Conservation (phyloP, 2,797 vertebrate species). For the Erethizon dorsatum region DNA sequence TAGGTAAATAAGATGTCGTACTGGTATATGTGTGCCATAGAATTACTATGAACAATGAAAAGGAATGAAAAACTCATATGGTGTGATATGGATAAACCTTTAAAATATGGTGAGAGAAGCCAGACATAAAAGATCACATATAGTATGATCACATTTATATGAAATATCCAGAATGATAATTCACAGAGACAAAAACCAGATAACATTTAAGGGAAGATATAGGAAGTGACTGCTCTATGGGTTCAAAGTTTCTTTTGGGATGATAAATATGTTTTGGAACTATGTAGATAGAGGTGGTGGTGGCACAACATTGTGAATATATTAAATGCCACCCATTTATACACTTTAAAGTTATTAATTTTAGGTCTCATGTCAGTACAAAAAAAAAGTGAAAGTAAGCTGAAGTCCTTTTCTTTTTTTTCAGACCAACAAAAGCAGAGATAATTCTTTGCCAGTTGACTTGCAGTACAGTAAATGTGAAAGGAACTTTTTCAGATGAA, state of each 20-base stretch:
- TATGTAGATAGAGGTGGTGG: neutral
- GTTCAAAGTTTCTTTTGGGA: neutral
- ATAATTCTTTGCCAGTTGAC: conserved; percentile 22
- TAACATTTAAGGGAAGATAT: neutral
- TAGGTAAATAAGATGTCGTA: neutral
- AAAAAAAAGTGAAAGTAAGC: neutral
- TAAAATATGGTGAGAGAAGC: neutral
- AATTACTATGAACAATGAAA: neutral
- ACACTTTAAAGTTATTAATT: neutral
- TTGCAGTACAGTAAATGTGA: neutral
- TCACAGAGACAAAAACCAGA: neutral
- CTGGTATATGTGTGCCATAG: neutral
- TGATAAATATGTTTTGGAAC: neutral
- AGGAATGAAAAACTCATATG: neutral
- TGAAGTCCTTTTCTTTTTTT: neutral
- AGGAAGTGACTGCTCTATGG: neutral
- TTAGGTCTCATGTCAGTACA: neutral
- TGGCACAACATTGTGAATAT: neutral
- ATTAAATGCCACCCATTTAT: neutral
- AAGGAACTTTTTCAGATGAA: conserved; percentile 8
- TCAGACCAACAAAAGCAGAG: neutral
- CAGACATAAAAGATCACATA: neutral
- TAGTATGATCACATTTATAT: neutral
- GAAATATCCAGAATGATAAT: neutral
- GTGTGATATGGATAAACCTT: neutral